Conservation (phyloP, 2,113 vertebrate species). For the Aleadryas rufinucha region DNA sequence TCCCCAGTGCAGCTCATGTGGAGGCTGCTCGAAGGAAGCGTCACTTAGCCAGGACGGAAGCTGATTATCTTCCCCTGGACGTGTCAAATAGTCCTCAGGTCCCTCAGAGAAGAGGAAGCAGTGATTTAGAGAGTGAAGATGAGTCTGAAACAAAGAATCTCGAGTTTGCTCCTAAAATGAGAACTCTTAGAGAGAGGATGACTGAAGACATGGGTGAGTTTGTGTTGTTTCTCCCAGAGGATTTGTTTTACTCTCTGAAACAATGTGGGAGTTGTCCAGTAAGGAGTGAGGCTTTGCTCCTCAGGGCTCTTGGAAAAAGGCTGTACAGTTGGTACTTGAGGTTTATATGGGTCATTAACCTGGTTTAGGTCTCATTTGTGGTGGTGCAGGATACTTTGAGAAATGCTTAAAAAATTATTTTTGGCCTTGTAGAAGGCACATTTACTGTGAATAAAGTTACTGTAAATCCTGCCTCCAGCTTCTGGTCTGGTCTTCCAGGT, state of each 20-base stretch:
- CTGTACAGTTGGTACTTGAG: background rate
- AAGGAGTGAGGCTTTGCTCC: background rate
- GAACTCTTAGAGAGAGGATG: conserved; percentile 82
- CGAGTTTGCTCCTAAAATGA: conserved; percentile 78
- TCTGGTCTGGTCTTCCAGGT: background rate
- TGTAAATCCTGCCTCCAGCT: background rate
- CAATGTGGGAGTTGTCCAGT: background rate
- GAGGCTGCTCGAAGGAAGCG: conserved; percentile 76
- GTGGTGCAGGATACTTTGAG: background rate
- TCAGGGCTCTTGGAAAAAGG: background rate
- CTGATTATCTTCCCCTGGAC: conserved; percentile 82
- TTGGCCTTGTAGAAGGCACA: background rate
- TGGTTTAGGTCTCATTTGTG: background rate
- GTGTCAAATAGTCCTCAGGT: conserved; percentile 7
- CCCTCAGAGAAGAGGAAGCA: conserved; percentile 27
- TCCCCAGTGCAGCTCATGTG: conserved; percentile 73
- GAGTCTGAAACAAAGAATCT: conserved; percentile 80
- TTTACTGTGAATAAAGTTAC: background rate
- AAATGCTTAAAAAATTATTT: background rate
- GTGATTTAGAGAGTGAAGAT: conserved; percentile 69
- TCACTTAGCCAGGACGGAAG: conserved; percentile 64
- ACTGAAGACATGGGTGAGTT: conserved; percentile 81
- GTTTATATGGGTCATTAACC: background rate
- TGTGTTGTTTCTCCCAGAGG: background rate
- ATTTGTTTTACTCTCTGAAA: background rate